A percentile compares a stretch with the other conserved stretches of the same genome.
Evolutionary conservation across 2,888 invertebrate genomes (phyloP).

Genomic region (Microplitis deprimator): DNA sequence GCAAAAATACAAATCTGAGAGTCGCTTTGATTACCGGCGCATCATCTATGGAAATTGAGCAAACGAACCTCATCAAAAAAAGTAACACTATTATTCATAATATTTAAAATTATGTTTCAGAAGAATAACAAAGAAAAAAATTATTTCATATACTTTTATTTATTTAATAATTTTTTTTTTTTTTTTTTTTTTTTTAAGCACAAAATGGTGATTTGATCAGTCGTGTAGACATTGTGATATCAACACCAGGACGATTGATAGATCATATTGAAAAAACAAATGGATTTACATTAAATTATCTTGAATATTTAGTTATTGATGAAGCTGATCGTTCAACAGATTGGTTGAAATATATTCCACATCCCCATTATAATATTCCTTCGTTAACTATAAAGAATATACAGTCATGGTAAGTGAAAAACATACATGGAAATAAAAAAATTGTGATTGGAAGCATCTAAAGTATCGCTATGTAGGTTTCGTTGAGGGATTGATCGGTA

Average conservation of each 20-base stretch:
- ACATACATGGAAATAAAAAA: background rate
- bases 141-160: too few species aligned
- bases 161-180: background rate
- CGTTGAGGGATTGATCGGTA: too few species aligned
- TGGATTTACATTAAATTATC: slow-evolving; percentile 81
- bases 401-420: slow-evolving; percentile 16
- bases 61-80: slow-evolving; percentile 75
- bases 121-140: too few species aligned
- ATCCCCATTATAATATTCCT: slow-evolving; percentile 68
- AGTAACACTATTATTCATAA: slow-evolving; percentile 45
- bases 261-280: slow-evolving; percentile 90
- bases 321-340: slow-evolving; percentile 98
- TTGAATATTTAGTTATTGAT: slow-evolving; percentile 91
- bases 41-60: slow-evolving; percentile 79
- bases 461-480: too few species aligned
- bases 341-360: slow-evolving; percentile 81
- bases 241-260: slow-evolving; percentile 93
- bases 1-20: slow-evolving; percentile 78
- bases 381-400: slow-evolving; percentile 73
- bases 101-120: too few species aligned
- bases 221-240: slow-evolving; percentile 87
- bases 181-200: slow-evolving; percentile 54
- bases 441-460: too few species aligned
- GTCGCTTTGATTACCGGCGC: slow-evolving; percentile 82
- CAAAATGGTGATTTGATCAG: slow-evolving; percentile 73